Base-by-base conservation (phyloP, 1,140 invertebrate species). In the Zaprionus kolodkinae region DNA sequence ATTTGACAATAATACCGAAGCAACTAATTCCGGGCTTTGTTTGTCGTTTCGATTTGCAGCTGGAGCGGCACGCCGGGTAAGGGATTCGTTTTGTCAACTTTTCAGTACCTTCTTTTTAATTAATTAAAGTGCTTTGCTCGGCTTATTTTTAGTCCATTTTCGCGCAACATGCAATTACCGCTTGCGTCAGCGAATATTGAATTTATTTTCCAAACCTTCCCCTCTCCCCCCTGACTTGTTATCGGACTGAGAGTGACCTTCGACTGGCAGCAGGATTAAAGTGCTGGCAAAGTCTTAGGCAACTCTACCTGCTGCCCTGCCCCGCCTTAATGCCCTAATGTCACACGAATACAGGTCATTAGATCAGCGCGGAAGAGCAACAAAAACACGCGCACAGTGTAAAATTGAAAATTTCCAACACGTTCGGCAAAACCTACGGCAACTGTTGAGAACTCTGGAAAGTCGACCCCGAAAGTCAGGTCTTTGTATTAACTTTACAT, bases 321-420 rank as follows among this genome's bases (percentile, higher is more conserved):
- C 56, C 62, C 38, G 27, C 40, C 40, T 17, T 74, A 65, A 76
- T 64, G 15, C 48, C 76, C 38, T 74, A 67, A 79, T 74, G 70
- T 43, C 68, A 59, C 66, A 61, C 70, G 43, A 72, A 79, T 21
- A 27, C 55, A 70, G 84, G 76, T 87, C 76, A 89, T 88, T 89
- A 77, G 80, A 67, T 69, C 57, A 63, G 59, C 11, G 27, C n/a
- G 21, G 21, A 10, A 65, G 48, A 55, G 27, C 13, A n/a, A 25
- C 27, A 55, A 15, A 65, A 21, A 21, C 21, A 21, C 21, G 21
- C 60, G 54, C 52, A 57, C 66, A 75, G 70, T 79, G 70, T 72
- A 83, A 83, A 83, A 87, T 87, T 87, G 84, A 88, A 87, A 87
- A 89, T 88, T 78, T 69, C 67, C 67, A 70, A 87, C 85, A 84